A percentile compares a stretch with the other conserved stretches of the same genome.
These are phyloP conservation scores for Lordiphosa fenestrarum DNA, from an alignment of 2,888 invertebrate genomes.

Conservation along the genomic window DNA sequence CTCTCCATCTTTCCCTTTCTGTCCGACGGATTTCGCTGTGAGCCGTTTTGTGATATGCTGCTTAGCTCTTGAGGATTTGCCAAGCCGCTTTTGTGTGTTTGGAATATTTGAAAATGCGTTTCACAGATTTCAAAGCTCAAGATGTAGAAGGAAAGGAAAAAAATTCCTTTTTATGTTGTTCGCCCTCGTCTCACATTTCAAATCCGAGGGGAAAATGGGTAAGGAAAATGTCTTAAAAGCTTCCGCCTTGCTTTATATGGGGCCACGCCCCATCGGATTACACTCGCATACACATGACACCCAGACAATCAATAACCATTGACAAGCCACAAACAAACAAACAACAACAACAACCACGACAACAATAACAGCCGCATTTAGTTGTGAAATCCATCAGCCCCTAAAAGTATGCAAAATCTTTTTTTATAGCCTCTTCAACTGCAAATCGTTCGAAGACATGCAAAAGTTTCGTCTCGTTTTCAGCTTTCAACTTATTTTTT, in stretches of 20 bases:
- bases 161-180: conserved; percentile 26
- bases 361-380: conserved; percentile 59
- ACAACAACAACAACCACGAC: conserved; percentile 21
- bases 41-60: conserved; percentile 67
- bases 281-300: conserved; percentile 52
- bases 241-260: conserved; percentile 61
- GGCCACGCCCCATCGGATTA: conserved; percentile 29
- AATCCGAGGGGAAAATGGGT: conserved; percentile 17
- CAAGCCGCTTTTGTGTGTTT: conserved; percentile 66
- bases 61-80: conserved; percentile 68
- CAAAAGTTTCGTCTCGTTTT: conserved; percentile 28
- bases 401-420: conserved; percentile 58
- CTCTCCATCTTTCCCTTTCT: neutral
- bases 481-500: conserved; percentile 42
- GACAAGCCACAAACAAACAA: conserved; percentile 61
- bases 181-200: conserved; percentile 30
- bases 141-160: conserved; percentile 19
- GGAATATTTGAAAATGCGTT: conserved; percentile 71
- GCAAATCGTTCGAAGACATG: conserved; percentile 54
- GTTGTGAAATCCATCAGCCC: conserved; percentile 61
- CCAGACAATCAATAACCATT: conserved; percentile 75
- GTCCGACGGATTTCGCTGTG: conserved; percentile 43
- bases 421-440: conserved; percentile 46
- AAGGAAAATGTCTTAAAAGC: conserved; percentile 66
- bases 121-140: conserved; percentile 41